These are phyloP conservation scores for Clitarchus hookeri DNA, from an alignment of 2,888 invertebrate genomes.

Conservation along the genomic window DNA sequence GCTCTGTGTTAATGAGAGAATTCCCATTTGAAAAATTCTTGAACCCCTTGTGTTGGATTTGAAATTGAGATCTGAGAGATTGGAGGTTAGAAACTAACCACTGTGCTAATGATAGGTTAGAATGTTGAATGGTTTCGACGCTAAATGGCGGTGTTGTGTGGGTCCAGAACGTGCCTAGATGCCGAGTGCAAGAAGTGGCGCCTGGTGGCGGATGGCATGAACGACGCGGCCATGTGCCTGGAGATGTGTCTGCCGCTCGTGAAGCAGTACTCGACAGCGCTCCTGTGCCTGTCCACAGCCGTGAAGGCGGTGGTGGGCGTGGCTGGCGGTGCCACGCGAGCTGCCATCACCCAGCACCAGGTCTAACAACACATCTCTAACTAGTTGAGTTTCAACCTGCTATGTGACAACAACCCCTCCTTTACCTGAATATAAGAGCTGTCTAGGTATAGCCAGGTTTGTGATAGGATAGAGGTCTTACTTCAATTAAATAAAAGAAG, in stretches of 20 bases:
- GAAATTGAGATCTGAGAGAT: too few species aligned
- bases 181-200: slow-evolving; percentile 95
- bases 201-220: slow-evolving; percentile 88
- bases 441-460: too few species aligned
- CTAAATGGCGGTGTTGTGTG: not conserved
- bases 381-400: not conserved
- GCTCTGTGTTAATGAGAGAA: too few species aligned
- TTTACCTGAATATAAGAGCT: too few species aligned
- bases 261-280: slow-evolving; percentile 54
- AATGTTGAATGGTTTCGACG: too few species aligned
- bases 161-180: not conserved
- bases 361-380: slow-evolving; percentile 45
- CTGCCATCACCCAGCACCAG: slow-evolving; percentile 92
- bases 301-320: slow-evolving; percentile 87
- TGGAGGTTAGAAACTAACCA: too few species aligned
- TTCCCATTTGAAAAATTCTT: too few species aligned
- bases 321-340: slow-evolving; percentile 86
- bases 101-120: too few species aligned
- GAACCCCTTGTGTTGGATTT: too few species aligned
- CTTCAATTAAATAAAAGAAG: too few species aligned
- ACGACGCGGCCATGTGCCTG: slow-evolving; percentile 87
- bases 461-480: too few species aligned
- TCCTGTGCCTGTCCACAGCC: slow-evolving; percentile 73
- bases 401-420: not conserved
- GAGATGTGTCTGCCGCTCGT: slow-evolving; percentile 82